Conservation (phyloP, 2,797 vertebrate genomes). For the Argyrosomus regius region DNA sequence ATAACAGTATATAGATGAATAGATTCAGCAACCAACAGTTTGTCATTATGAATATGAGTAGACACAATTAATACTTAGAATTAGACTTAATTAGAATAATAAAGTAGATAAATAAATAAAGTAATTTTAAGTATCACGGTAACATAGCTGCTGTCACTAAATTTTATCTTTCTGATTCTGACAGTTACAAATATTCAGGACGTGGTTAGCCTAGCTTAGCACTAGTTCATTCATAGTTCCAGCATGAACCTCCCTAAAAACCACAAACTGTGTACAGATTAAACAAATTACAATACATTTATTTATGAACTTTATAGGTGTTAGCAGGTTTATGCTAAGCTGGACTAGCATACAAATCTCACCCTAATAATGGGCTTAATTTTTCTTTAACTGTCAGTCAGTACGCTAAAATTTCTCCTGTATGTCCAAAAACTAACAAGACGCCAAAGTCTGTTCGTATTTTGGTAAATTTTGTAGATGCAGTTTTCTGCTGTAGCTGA, state of each 20-base stretch:
- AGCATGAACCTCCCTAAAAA: background rate
- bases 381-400: background rate
- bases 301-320: background rate
- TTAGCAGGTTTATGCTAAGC: no score
- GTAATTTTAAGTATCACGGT: background rate
- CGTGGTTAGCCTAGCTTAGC: background rate
- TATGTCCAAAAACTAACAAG: background rate
- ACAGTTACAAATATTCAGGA: background rate
- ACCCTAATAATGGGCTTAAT: background rate
- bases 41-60: background rate
- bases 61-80: background rate
- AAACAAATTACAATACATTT: background rate
- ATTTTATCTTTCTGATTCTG: background rate
- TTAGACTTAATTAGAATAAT: no score
- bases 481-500: background rate
- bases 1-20: background rate
- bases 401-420: background rate
- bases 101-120: no score
- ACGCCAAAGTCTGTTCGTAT: background rate
- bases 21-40: conserved; percentile 5
- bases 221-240: background rate
- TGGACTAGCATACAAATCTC: background rate
- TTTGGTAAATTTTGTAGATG: background rate
- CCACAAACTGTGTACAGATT: background rate
- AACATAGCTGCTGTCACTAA: background rate